Base-by-base conservation (phyloP, 30 jellyfish, hydroid and myxozoan genomes). In the Aurelia sp. region DNA sequence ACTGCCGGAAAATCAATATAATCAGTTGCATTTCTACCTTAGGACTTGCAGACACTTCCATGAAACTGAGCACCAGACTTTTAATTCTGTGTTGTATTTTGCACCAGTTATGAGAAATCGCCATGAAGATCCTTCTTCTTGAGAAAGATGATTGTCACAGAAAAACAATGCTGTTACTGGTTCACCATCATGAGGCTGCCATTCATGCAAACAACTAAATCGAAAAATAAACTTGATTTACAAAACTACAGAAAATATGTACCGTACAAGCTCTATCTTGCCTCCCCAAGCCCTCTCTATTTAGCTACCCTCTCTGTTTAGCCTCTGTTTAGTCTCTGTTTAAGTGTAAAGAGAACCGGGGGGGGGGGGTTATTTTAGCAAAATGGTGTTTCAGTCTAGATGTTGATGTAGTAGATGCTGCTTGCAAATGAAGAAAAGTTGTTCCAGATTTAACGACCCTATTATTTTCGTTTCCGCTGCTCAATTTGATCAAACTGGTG, bases 151-250 rank as follows among this genome's bases (percentile, higher is more conserved):
- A 74, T 93, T 84, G 86, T 93, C 98, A 67, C 98, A 93, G 73
- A 93, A 93, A 81, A 88, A 75, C 41, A 93, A 76, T 6, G 91
- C 78, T 23, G 96, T 78, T 15, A 93, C 96, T 2, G 98, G 97
- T 23, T 93, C 94, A 16, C 96, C 98, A 63, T 88, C 95, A 68
- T 93, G 98, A 0, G 98, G 98, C 66, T 82, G 91, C 98, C 97
- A 88, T 27, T 93, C 98, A 60, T 93, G 98, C 18, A 93, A 62
- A 66, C 98, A 93, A 48, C 98, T 93, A 57, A 35, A 31, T 51
- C 50, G 70, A 11, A 65, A 60, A n/a, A 21, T 21, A 57, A 73
- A 17, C 0, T n/a, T 16, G 4, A 37, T 5, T 35, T 41, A n/a
- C 33, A 16, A 37, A 53, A 48, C 18, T 19, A 19, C 21, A 55